These are phyloP conservation scores for Drosophila sp. DNA, from an alignment of 1,140 invertebrate genomes.

Conservation along the genomic window DNA sequence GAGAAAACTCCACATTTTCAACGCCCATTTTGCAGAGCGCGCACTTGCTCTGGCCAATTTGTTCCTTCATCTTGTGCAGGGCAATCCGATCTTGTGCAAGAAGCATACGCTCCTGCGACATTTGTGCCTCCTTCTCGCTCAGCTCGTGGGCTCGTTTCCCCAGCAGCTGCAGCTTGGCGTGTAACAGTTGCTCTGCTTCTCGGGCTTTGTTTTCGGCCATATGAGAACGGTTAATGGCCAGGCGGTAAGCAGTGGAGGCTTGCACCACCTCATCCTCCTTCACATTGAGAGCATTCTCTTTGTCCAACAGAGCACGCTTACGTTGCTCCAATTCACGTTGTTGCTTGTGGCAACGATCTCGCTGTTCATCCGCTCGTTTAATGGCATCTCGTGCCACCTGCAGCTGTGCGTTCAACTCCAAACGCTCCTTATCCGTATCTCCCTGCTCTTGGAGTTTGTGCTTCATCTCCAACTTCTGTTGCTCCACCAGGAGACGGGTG, in stretches of 20 bases:
- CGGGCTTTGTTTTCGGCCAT: slow-evolving; percentile 77
- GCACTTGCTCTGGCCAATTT: slow-evolving; percentile 65
- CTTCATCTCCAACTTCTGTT: slow-evolving; percentile 84
- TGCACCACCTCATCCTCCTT: slow-evolving; percentile 82
- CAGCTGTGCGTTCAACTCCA: slow-evolving; percentile 85
- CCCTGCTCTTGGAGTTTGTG: slow-evolving; percentile 74
- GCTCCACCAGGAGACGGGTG: slow-evolving; percentile 80
- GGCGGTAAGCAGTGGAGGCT: slow-evolving; percentile 57
- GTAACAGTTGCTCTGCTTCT: slow-evolving; percentile 75
- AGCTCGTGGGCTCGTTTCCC: slow-evolving; percentile 64
- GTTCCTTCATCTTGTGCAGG: slow-evolving; percentile 67
- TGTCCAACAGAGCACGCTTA: slow-evolving; percentile 83
- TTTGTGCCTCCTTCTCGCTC: slow-evolving; percentile 71
- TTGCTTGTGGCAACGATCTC: slow-evolving; percentile 82
- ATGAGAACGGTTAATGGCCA: slow-evolving; percentile 71
- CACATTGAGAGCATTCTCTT: slow-evolving; percentile 78
- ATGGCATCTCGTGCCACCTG: slow-evolving; percentile 85
- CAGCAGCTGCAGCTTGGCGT: slow-evolving; percentile 69
- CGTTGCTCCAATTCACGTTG: slow-evolving; percentile 84
- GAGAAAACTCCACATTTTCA: slow-evolving; percentile 53
- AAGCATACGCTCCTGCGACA: slow-evolving; percentile 77
- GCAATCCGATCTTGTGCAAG: slow-evolving; percentile 74
- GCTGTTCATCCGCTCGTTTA: slow-evolving; percentile 84
- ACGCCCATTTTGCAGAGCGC: slow-evolving; percentile 78
- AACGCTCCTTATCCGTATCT: slow-evolving; percentile 76